Percentiles rank a stretch among this genome's conserved stretches.
Evolutionary conservation across 1,140 invertebrate species (phyloP).

Genomic region (Heliconius nattereri): DNA sequence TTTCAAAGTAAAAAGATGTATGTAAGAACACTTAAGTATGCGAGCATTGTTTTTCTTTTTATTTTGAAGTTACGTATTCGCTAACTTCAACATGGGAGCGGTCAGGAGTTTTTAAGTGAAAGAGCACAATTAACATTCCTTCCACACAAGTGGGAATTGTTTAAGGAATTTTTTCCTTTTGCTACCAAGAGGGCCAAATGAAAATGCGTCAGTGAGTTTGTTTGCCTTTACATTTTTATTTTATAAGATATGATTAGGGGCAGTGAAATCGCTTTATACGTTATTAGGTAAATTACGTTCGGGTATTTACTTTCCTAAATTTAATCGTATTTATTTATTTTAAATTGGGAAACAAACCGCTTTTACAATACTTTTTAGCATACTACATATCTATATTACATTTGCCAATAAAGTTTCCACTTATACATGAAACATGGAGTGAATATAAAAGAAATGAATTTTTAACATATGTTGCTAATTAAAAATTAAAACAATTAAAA

Average conservation of each 20-base stretch:
- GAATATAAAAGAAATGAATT: no score
- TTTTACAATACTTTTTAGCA: no score
- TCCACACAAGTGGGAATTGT: slow-evolving; percentile 46
- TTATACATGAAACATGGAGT: no score
- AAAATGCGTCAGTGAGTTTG: slow-evolving; percentile 35
- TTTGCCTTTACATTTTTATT: slow-evolving; percentile 29
- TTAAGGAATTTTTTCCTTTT: slow-evolving; percentile 44
- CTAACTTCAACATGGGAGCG: slow-evolving; percentile 38
- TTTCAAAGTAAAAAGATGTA: slow-evolving; percentile 48
- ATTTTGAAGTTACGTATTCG: slow-evolving; percentile 37
- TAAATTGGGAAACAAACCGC: no score
- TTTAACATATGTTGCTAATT: no score
- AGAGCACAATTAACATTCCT: slow-evolving; percentile 51
- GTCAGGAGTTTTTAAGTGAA: slow-evolving; percentile 45
- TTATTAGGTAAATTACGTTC: not conserved
- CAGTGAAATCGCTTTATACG: not conserved
- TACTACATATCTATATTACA: no score
- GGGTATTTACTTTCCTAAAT: not conserved
- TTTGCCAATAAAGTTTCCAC: no score
- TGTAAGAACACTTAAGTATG: slow-evolving; percentile 43
- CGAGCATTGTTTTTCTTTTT: slow-evolving; percentile 35
- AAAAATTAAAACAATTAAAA: no score
- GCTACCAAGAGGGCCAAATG: slow-evolving; percentile 32
- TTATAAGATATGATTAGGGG: slow-evolving; percentile 20
- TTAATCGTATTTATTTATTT: not conserved